Evolutionary conservation across 2,113 vertebrate genomes (phyloP), one percentile per base, ranked within the genome.

Genomic region (Gobius niger): DNA sequence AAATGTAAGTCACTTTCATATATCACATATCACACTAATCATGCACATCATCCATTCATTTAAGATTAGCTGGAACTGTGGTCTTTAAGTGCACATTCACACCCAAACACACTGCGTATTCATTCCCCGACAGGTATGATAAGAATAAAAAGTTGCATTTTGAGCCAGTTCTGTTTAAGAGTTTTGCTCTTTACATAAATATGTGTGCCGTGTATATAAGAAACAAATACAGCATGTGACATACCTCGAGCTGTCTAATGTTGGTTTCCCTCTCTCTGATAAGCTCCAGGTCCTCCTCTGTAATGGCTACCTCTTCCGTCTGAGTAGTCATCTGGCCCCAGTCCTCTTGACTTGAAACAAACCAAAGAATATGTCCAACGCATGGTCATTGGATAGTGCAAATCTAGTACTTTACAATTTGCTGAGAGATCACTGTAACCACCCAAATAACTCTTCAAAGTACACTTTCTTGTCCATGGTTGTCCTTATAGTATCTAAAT

Each of bases 201-300:
- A 34, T 34, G 24, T n/a, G n/a, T n/a, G n/a, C n/a, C 8, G 3
- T 18, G 50, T 52, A 9, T 18, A 9, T 11, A 34, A 56, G 34
- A 56, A 19, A 56, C 12, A 1, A 56, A 8, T 14, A 14, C 7
- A 57, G 54, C 24, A 11, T 0, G 8, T n/a, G 9, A 6, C 60
- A 66, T 4, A 98, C 97, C 95, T 99, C 97, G 74, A 99, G 93
- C 84, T 98, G 95, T 74, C 91, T 92, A 87, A 99, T 98, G 51
- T 96, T 96, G 0, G 94, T 96, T 87, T 99, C 96, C 80, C 97
- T 93, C 81, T 99, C 97, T 85, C 95, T 98, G 82, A 99, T 98
- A 66, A 97, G 94, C 80, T 98, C 95, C 86, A 99, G 92, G 76
- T 98, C 97, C 80, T 98, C 95, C 68, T 98, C 97, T 0, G 96